These are phyloP conservation scores for Aplocera efformata DNA, from an alignment of 2,888 invertebrate species.

Conservation along the genomic window DNA sequence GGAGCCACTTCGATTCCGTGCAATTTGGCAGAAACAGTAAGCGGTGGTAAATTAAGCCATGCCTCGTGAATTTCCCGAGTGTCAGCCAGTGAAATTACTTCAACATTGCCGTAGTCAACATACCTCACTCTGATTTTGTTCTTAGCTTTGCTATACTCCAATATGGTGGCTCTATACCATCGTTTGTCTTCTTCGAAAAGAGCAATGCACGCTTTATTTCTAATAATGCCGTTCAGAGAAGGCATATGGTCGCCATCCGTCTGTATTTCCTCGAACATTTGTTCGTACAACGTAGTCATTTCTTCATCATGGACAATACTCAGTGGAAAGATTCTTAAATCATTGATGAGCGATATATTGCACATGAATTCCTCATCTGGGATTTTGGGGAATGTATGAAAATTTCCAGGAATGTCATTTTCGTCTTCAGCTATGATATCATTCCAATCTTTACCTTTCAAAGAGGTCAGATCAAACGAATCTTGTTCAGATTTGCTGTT, in stretches of 20 bases:
- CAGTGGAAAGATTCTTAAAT: slow-evolving; percentile 50
- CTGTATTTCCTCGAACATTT: slow-evolving; percentile 75
- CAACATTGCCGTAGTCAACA: slow-evolving; percentile 88
- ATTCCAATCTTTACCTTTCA: slow-evolving; percentile 55
- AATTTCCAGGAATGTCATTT: slow-evolving; percentile 41
- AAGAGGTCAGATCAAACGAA: slow-evolving; percentile 38
- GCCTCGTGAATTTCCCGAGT: slow-evolving; percentile 72
- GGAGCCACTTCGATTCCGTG: slow-evolving; percentile 56
- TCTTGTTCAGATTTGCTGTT: slow-evolving; percentile 31
- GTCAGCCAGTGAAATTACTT: slow-evolving; percentile 65
- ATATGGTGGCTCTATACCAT: slow-evolving; percentile 87
- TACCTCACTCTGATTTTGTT: slow-evolving; percentile 82
- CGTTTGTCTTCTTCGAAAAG: slow-evolving; percentile 79
- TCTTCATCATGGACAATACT: slow-evolving; percentile 59
- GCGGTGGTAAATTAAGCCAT: slow-evolving; percentile 74
- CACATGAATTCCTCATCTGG: slow-evolving; percentile 48
- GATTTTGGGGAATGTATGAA: slow-evolving; percentile 40
- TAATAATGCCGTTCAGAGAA: slow-evolving; percentile 60
- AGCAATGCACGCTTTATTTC: slow-evolving; percentile 82
- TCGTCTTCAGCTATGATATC: slow-evolving; percentile 48
- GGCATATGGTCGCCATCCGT: slow-evolving; percentile 57
- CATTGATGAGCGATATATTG: slow-evolving; percentile 54
- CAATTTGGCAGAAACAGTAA: slow-evolving; percentile 71
- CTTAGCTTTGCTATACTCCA: slow-evolving; percentile 63
- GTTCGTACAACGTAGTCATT: slow-evolving; percentile 60